Conservation (phyloP, 2,113 vertebrate genomes). For the Xenus cinereus region DNA sequence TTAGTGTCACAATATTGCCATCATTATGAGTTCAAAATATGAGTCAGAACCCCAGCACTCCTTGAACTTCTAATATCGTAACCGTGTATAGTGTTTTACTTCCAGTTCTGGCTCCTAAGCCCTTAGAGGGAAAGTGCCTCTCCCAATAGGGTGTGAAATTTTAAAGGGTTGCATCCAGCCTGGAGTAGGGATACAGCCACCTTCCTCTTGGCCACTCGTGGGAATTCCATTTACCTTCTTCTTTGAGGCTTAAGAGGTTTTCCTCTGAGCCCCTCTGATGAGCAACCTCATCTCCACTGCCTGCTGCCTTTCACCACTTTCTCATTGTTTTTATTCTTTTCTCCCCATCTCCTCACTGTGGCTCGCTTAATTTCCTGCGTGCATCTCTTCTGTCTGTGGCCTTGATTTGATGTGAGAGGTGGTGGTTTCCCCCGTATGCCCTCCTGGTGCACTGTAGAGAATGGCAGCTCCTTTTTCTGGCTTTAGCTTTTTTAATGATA, state of each 20-base stretch:
- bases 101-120: background rate
- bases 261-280: background rate
- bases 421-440: background rate
- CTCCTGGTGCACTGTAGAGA: background rate
- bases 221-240: background rate
- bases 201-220: background rate
- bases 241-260: background rate
- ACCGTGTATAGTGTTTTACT: background rate
- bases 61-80: background rate
- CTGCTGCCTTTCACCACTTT: background rate
- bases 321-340: background rate
- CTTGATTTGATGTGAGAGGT: rapidly evolving
- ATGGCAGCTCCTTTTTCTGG: background rate
- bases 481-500: background rate
- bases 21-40: constrained; percentile 36
- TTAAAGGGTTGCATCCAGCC: background rate
- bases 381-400: background rate
- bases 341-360: background rate
- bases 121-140: background rate
- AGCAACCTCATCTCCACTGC: background rate
- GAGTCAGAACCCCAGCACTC: constrained; percentile 36
- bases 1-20: constrained; percentile 63
- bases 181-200: background rate
- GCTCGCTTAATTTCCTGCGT: background rate
- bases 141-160: background rate